Conservation (phyloP, 2,113 vertebrate genomes). For the Diadophis punctatus region DNA sequence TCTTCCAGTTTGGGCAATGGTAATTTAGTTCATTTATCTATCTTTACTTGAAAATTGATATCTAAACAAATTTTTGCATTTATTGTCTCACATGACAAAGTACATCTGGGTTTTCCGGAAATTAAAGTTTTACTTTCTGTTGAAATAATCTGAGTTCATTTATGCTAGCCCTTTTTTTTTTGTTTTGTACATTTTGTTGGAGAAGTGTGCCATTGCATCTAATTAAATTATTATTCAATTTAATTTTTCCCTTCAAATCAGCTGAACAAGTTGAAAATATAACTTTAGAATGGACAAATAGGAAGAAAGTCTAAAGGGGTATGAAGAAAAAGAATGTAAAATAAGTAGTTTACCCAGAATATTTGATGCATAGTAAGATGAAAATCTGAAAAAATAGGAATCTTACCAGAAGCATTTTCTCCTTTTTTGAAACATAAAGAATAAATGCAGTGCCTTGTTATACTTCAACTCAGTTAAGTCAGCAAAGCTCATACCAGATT, state of each 20-base stretch:
- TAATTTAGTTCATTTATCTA: background rate
- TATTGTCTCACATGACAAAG: background rate
- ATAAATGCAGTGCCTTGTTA: background rate
- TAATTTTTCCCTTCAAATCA: background rate
- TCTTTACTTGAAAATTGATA: background rate
- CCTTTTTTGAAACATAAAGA: background rate
- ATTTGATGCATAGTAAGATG: background rate
- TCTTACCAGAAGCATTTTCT: background rate
- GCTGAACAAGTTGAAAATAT: background rate
- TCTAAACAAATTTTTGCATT: background rate
- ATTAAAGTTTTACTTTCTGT: background rate
- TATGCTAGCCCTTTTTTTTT: background rate
- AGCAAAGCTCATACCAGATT: background rate
- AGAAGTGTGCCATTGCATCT: background rate
- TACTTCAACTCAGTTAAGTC: background rate
- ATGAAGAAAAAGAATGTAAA: background rate
- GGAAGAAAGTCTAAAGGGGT: background rate
- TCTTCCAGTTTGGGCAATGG: background rate
- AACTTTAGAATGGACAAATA: background rate
- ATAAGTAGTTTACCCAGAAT: background rate
- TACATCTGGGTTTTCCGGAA: background rate
- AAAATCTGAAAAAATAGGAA: background rate
- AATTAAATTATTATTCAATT: background rate
- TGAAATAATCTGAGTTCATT: background rate
- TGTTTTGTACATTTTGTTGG: background rate